A percentile compares a stretch with the other conserved stretches of the same genome.
phyloP scores from a whole-genome alignment of 1,140 invertebrate species.

The Ceratitis capitata region DNA sequence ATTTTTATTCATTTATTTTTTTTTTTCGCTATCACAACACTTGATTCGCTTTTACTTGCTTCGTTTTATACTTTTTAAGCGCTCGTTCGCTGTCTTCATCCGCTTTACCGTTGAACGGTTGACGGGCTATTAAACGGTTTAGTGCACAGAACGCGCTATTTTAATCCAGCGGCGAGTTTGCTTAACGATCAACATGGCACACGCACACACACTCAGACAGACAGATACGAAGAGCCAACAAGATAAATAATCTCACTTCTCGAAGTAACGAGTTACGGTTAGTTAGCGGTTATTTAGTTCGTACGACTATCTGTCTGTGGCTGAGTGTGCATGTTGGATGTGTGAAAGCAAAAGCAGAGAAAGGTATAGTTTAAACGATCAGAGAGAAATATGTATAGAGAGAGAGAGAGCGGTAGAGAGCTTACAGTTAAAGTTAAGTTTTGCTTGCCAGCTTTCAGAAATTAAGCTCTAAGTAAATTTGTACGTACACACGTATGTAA shows the following conservation, averaged over 20 bases:
- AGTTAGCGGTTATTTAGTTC: not conserved
- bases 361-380: too few species aligned
- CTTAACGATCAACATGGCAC: not conserved
- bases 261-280: not conserved
- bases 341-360: not conserved
- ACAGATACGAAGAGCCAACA: not conserved
- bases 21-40: not conserved
- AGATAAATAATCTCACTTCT: too few species aligned
- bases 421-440: not conserved
- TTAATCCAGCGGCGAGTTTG: not conserved
- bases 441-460: too few species aligned
- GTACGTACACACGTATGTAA: too few species aligned
- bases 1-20: not conserved
- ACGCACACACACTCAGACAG: not conserved
- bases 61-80: not conserved
- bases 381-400: not conserved
- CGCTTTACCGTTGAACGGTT: constrained; percentile 21
- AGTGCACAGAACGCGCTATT: not conserved
- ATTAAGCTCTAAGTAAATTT: too few species aligned
- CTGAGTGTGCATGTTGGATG: not conserved
- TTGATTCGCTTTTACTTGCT: not conserved
- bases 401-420: not conserved
- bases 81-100: not conserved
- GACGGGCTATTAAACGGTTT: constrained; percentile 26
- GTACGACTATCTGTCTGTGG: not conserved